Base-by-base conservation (phyloP, 2,113 vertebrate genomes). In the Psilopsiagon aurifrons region DNA sequence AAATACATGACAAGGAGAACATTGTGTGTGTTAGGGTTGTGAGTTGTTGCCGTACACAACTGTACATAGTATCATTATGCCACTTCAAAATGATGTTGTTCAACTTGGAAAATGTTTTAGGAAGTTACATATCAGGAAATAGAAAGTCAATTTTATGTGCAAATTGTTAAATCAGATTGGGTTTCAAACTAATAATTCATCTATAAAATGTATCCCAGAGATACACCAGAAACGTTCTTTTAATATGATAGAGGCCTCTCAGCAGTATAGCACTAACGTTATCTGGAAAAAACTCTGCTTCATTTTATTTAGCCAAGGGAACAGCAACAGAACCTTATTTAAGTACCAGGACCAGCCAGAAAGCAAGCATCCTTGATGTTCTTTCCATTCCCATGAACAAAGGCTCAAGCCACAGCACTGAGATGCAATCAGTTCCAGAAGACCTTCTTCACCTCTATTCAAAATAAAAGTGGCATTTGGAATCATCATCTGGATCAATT, bases 331-430 rank as follows among this genome's bases (percentile, higher is more conserved):
- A 88, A 83, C 64, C 43, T 88, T 35, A 44, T 80, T 87, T 86
- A 92, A 77, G 62, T 31, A 84, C 39, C 19, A 60, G 43, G n/a
- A 87, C 64, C 55, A 69, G 57, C 24, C 80, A 91, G 77, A 94
- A 93, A 64, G 27, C 62, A 81, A 82, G 60, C 25, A 9, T 2
- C 22, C 86, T 83, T 85, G 63, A 78, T 89, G 63, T 81, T 83
- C 86, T 94, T 87, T 88, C 79, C 41, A 66, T 81, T 91, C 16
- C 55, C 69, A 18, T 75, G 84, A 90, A 47, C 54, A 93, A 91
- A 91, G 68, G 24, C 19, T 70, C 31, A 14, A 70, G 75, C 43
- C 94, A 66, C 47, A 83, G 37, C 1, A 1, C 39, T 80, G 71
- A 94, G 75, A 64, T 67, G 46, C 9, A 82, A 43, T 59, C 49